Conservation (phyloP, 2,888 invertebrate genomes). For the Lagria hirta region DNA sequence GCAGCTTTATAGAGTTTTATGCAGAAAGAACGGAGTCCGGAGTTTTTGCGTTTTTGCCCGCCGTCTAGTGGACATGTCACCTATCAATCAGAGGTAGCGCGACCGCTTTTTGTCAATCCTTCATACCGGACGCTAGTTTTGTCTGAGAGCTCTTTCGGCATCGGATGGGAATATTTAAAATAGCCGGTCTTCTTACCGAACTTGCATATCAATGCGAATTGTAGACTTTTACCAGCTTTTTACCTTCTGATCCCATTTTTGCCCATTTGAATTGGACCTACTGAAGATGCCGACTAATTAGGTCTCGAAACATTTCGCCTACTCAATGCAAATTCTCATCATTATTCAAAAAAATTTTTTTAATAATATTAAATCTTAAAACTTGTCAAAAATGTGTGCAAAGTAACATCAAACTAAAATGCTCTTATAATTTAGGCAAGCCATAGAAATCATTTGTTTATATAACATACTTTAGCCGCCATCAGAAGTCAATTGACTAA, state of each 20-base stretch:
- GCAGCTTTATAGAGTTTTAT: conserved; percentile 19
- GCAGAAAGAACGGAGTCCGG: conserved; percentile 14
- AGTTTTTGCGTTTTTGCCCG: conserved; percentile 45
- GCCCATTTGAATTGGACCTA: conserved; percentile 11
- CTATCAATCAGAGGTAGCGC: conserved; percentile 55
- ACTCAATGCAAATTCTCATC: no score
- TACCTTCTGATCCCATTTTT: conserved; percentile 3
- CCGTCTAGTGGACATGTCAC: conserved; percentile 54
- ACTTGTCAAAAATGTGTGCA: no score
- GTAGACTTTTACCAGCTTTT: conserved; percentile 9
- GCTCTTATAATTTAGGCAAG: no score
- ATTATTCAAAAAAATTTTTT: no score
- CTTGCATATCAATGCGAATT: conserved; percentile 44
- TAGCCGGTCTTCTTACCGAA: conserved; percentile 42
- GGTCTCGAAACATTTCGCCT: conserved; percentile 12
- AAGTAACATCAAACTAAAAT: no score
- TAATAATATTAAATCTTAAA: no score
- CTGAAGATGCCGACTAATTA: conserved; percentile 14
- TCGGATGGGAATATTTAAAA: conserved; percentile 52
- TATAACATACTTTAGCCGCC: no score
- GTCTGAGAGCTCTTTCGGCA: conserved; percentile 43
- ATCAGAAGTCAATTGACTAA: no score
- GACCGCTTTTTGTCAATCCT: conserved; percentile 56
- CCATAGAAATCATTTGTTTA: no score
- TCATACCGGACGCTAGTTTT: conserved; percentile 54